Percentiles rank a stretch among this genome's conserved stretches.
These are phyloP conservation scores for Pseudomyrmex gracilis DNA, from an alignment of 1,140 invertebrate species.

Conservation along the genomic window DNA sequence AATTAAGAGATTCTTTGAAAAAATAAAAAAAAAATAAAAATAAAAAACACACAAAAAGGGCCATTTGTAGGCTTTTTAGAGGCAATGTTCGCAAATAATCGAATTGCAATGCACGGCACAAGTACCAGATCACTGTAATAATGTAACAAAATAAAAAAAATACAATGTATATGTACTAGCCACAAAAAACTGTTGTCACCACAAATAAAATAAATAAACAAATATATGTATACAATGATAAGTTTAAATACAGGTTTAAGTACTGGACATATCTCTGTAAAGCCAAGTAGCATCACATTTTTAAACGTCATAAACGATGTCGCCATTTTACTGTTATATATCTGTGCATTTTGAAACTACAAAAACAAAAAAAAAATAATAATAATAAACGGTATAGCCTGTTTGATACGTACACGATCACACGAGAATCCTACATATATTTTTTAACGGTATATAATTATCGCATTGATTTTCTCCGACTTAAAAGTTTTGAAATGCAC, in stretches of 20 bases:
- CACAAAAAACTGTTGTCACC: slow-evolving; percentile 79
- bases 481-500: slow-evolving; percentile 68
- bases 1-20: slow-evolving; percentile 55
- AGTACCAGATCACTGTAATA: slow-evolving; percentile 71
- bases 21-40: background rate
- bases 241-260: slow-evolving; percentile 75
- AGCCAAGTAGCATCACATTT: slow-evolving; percentile 79
- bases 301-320: slow-evolving; percentile 70
- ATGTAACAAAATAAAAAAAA: slow-evolving; percentile 64
- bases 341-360: slow-evolving; percentile 71
- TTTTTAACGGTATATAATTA: slow-evolving; percentile 47
- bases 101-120: slow-evolving; percentile 77
- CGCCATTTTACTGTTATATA: slow-evolving; percentile 73
- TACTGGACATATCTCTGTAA: slow-evolving; percentile 83
- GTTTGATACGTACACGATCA: slow-evolving; percentile 36
- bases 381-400: slow-evolving; percentile 31
- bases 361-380: background rate
- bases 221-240: slow-evolving; percentile 68
- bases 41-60: background rate
- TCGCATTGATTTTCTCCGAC: slow-evolving; percentile 50
- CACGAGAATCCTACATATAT: slow-evolving; percentile 47
- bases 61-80: slow-evolving; percentile 61
- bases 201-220: slow-evolving; percentile 71
- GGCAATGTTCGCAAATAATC: slow-evolving; percentile 69
- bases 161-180: slow-evolving; percentile 76